phyloP scores from a whole-genome alignment of 2,888 invertebrate genomes.

The Tenthredo distinguenda region DNA sequence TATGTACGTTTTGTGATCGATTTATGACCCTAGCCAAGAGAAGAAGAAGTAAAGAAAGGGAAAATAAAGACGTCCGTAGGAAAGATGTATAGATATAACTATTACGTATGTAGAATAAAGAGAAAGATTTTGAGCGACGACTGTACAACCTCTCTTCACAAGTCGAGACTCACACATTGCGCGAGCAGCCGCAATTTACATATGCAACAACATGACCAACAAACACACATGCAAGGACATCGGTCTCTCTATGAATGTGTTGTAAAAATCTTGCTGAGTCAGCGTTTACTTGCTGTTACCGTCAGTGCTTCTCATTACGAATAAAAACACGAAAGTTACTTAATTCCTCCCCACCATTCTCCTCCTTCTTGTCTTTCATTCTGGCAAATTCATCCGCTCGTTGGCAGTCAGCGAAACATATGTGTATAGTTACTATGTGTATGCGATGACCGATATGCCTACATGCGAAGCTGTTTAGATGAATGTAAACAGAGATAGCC shows the following conservation, averaged over 20 bases:
- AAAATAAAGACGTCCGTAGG: neutral
- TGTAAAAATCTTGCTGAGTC: constrained; percentile 50
- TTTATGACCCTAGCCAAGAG: neutral
- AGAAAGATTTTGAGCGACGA: constrained; percentile 39
- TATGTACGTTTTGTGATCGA: neutral
- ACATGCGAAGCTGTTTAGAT: constrained; percentile 10
- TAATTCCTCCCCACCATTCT: neutral
- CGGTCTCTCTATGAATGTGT: constrained; percentile 18
- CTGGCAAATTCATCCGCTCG: neutral
- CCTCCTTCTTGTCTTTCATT: neutral
- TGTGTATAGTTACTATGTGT: neutral
- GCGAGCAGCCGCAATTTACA: constrained; percentile 36
- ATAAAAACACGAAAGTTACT: constrained; percentile 43
- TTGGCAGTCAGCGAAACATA: neutral
- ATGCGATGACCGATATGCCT: neutral
- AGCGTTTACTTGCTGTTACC: constrained; percentile 47
- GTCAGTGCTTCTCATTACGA: constrained; percentile 45
- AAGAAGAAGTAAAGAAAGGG: neutral
- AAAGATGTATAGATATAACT: neutral
- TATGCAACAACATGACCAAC: constrained; percentile 50
- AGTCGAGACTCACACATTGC: constrained; percentile 4
- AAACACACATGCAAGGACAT: constrained; percentile 53
- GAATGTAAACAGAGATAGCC: constrained; percentile 36
- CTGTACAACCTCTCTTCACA: constrained; percentile 37
- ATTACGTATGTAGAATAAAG: neutral